Percentiles rank a stretch among this genome's conserved stretches.
These are phyloP conservation scores for Megalopta genalis DNA, from an alignment of 1,140 invertebrate genomes.

Conservation along the genomic window DNA sequence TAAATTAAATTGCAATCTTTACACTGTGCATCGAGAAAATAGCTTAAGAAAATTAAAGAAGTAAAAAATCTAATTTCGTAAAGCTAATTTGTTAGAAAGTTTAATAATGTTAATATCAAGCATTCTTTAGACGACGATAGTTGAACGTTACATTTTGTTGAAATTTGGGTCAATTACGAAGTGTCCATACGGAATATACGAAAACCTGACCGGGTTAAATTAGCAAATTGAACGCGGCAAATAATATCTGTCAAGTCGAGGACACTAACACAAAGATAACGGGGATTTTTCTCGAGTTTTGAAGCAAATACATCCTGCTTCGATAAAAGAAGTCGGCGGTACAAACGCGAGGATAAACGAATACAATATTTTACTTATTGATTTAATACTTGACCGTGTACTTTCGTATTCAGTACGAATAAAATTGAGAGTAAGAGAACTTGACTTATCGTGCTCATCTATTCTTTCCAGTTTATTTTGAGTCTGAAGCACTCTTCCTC, in stretches of 20 bases:
- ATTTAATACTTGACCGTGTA: conserved; percentile 29
- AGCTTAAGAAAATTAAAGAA: too few species aligned
- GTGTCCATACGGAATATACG: too few species aligned
- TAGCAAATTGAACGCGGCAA: not conserved
- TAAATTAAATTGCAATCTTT: too few species aligned
- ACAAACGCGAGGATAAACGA: conserved; percentile 14
- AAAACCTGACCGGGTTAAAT: not conserved
- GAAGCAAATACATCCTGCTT: not conserved
- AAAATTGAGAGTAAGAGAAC: conserved; percentile 22
- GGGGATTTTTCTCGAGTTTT: not conserved
- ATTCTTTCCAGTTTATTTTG: not conserved
- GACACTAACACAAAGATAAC: not conserved
- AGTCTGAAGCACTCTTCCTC: not conserved
- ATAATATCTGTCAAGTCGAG: not conserved
- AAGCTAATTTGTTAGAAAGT: too few species aligned
- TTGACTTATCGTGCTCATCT: conserved; percentile 27
- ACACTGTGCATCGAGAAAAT: too few species aligned
- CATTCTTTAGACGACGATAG: too few species aligned
- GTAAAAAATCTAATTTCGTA: too few species aligned
- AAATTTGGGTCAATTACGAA: too few species aligned
- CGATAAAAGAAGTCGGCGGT: not conserved
- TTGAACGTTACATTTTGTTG: too few species aligned
- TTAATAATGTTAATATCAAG: too few species aligned
- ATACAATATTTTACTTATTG: conserved; percentile 34
- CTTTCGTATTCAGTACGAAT: conserved; percentile 30